Percentiles rank a stretch among this genome's conserved stretches.
Evolutionary conservation across 2,797 vertebrate species (phyloP).

Genomic region (Ceyx erithaca): DNA sequence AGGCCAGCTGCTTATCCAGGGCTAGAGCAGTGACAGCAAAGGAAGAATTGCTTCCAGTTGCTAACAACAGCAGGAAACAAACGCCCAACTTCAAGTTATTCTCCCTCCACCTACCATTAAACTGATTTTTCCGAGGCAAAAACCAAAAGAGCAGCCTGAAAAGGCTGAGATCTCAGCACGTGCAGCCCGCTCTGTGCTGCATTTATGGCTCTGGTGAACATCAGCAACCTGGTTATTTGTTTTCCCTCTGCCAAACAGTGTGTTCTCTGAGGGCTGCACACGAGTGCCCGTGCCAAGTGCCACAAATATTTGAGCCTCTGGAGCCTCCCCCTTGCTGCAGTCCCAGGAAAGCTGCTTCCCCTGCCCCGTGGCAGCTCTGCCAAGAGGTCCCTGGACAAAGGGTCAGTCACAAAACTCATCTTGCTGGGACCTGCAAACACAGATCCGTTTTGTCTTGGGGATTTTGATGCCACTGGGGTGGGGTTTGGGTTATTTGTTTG

Average conservation of each 20-base stretch:
- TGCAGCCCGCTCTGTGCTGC: not conserved
- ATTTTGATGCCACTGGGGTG: not conserved
- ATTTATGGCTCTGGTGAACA: not conserved
- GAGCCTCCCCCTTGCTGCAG: not conserved
- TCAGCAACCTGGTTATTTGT: not conserved
- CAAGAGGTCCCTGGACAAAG: too few species aligned
- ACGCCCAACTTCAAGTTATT: not conserved
- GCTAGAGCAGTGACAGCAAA: not conserved
- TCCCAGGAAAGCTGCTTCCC: not conserved
- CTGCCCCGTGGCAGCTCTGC: not conserved
- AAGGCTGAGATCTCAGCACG: not conserved
- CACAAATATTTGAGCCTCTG: conserved; percentile 5
- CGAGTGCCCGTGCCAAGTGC: not conserved
- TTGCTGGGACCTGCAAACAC: not conserved
- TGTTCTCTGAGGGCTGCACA: not conserved
- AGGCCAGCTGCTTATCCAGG: not conserved
- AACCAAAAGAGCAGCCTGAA: not conserved
- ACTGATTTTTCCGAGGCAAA: not conserved
- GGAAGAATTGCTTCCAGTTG: not conserved
- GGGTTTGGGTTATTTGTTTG: too few species aligned
- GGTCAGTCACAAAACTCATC: too few species aligned
- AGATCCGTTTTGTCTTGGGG: not conserved
- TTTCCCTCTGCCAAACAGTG: not conserved
- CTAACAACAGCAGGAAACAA: not conserved
- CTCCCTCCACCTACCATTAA: not conserved